These are phyloP conservation scores for Eutolmus rufibarbis DNA, from an alignment of 2,888 invertebrate genomes.

Conservation along the genomic window DNA sequence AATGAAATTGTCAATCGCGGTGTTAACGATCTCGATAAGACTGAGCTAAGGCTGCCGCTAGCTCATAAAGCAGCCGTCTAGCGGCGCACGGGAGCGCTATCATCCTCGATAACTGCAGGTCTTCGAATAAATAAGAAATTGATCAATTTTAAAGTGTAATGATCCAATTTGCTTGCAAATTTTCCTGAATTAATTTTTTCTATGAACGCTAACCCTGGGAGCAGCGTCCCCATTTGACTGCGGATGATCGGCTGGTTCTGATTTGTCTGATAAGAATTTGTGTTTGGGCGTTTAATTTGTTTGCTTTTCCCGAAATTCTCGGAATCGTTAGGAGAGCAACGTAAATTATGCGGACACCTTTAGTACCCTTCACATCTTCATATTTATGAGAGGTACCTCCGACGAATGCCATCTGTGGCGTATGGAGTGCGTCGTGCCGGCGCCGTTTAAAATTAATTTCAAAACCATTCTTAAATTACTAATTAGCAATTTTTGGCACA, in stretches of 20 bases:
- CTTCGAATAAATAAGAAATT: neutral
- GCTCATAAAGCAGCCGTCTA: neutral
- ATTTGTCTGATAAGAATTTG: neutral
- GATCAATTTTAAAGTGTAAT: neutral
- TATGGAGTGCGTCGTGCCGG: neutral
- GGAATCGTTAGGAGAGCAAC: neutral
- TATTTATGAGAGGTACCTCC: neutral
- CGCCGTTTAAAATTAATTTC: neutral
- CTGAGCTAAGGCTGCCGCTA: neutral
- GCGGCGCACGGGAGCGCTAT: neutral
- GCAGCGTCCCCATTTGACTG: neutral
- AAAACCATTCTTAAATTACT: neutral
- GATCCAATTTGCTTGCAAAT: neutral
- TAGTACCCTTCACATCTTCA: neutral
- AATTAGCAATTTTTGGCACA: neutral
- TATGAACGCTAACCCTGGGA: neutral
- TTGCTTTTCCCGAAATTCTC: neutral
- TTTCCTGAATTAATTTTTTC: neutral
- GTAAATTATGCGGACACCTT: neutral
- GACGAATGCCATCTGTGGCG: neutral
- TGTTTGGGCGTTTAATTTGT: neutral
- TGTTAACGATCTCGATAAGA: conserved; percentile 3
- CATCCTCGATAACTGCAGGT: neutral
- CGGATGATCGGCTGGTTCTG: neutral
- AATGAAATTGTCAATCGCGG: neutral